phyloP scores from a whole-genome alignment of 2,797 vertebrate species.

The Platyrinchus mystaceus region DNA sequence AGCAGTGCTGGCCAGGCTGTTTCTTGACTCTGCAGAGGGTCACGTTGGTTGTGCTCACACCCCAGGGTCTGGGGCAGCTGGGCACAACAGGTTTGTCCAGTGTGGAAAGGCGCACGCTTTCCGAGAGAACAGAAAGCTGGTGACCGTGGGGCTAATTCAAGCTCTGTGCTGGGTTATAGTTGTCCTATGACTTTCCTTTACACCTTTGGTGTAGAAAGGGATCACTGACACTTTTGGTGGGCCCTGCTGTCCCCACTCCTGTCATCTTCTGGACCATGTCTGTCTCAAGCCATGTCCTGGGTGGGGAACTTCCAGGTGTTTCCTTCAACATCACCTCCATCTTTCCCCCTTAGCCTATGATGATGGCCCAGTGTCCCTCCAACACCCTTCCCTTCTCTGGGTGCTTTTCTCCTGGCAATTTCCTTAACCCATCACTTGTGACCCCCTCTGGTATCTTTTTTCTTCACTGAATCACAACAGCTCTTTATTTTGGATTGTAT shows the following conservation, averaged over 20 bases:
- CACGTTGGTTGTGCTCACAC: fast-evolving
- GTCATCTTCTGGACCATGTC: fast-evolving
- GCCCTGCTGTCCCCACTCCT: background rate
- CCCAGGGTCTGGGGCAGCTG: background rate
- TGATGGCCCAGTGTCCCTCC: fast-evolving
- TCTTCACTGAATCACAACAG: background rate
- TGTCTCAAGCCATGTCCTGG: background rate
- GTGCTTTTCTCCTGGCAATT: fast-evolving
- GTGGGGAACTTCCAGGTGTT: background rate
- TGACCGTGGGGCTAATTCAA: background rate
- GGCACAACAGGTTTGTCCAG: background rate
- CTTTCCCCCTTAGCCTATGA: background rate
- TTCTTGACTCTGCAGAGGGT: background rate
- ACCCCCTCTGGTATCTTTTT: background rate
- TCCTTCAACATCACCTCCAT: background rate
- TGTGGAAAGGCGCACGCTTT: background rate
- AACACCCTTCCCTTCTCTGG: background rate
- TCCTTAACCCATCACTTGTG: background rate
- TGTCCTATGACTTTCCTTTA: background rate
- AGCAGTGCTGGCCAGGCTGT: background rate
- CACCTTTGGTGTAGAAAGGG: background rate
- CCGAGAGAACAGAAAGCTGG: background rate
- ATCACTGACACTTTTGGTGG: background rate
- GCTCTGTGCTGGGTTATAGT: fast-evolving
- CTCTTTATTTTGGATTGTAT: background rate